A percentile compares a stretch with the other conserved stretches of the same genome.
phyloP scores from a whole-genome alignment of 2,888 invertebrate species.

The Amblyteles armatorius region DNA sequence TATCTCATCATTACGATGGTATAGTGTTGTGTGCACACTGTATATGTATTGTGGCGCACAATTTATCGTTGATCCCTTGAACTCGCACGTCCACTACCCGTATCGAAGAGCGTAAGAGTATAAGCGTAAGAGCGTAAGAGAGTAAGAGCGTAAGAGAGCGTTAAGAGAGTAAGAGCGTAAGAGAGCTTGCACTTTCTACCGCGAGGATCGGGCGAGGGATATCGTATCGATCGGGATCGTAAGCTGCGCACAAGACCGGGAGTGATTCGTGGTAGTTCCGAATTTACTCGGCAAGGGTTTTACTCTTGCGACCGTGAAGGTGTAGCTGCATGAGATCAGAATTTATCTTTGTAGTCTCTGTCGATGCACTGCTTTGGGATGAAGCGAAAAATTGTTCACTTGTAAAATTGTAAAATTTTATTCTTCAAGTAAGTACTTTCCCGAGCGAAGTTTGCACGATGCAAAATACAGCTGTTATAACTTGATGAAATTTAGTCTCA shows the following conservation, averaged over 20 bases:
- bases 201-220: not conserved
- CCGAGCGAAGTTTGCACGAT: too few species aligned
- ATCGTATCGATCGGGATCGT: not conserved
- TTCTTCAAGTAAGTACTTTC: too few species aligned
- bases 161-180: not conserved
- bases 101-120: constrained; percentile 8
- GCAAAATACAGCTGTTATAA: too few species aligned
- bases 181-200: constrained; percentile 20
- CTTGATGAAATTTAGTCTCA: too few species aligned
- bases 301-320: too few species aligned
- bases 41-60: constrained; percentile 6
- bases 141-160: too few species aligned
- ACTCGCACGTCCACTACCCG: constrained; percentile 23
- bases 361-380: not conserved
- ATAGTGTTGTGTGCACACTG: not conserved
- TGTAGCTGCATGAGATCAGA: too few species aligned
- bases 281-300: not conserved
- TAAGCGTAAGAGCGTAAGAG: too few species aligned
- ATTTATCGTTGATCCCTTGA: constrained; percentile 27
- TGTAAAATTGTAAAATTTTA: too few species aligned
- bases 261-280: not conserved
- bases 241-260: constrained; percentile 14
- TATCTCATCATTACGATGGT: constrained; percentile 17
- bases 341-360: not conserved
- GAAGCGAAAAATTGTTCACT: too few species aligned